Evolutionary conservation across 2,888 invertebrate genomes (phyloP).

Genomic region (Rotaria magnacalcarata): DNA sequence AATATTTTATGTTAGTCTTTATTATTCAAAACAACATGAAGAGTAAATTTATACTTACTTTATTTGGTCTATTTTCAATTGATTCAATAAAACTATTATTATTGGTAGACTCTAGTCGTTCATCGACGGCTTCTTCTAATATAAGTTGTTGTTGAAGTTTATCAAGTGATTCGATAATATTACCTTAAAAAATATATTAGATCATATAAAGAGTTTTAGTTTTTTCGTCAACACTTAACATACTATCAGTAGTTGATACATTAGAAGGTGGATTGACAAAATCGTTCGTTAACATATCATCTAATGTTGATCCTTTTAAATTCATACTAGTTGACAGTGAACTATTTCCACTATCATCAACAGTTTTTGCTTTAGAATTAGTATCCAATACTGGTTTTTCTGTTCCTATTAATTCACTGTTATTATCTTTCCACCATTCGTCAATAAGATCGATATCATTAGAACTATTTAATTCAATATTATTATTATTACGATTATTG

Average conservation of each 20-base stretch:
- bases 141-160: constrained; percentile 9
- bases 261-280: not conserved
- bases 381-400: no score
- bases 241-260: constrained; percentile 21
- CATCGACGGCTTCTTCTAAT: constrained; percentile 26
- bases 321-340: not conserved
- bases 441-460: not conserved
- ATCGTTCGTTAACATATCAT: not conserved
- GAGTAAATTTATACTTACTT: not conserved
- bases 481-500: not conserved
- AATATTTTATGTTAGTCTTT: not conserved
- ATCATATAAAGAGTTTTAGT: no score
- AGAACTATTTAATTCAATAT: not conserved
- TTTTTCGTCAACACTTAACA: not conserved
- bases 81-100: not conserved
- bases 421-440: constrained; percentile 20
- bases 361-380: not conserved
- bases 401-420: not conserved
- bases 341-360: constrained; percentile 20
- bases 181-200: not conserved
- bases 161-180: not conserved
- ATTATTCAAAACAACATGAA: no score
- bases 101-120: not conserved
- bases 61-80: not conserved
- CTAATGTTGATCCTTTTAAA: not conserved